These are phyloP conservation scores for Meliscaeva auricollis DNA, from an alignment of 2,888 invertebrate genomes.

Conservation along the genomic window DNA sequence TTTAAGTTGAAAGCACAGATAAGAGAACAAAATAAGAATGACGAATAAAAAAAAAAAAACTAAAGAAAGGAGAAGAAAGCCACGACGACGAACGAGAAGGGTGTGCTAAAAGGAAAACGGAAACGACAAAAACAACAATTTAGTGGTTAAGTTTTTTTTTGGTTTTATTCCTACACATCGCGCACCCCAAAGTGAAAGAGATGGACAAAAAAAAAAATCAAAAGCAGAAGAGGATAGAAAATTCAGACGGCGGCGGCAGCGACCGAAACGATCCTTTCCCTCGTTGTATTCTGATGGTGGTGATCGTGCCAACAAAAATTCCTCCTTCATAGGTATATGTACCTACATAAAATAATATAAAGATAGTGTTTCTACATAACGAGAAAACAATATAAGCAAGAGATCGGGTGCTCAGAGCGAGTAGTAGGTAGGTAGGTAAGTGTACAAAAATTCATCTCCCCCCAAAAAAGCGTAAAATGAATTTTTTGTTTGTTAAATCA, in stretches of 20 bases:
- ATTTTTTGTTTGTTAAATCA: constrained; percentile 64
- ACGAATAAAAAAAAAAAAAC: constrained; percentile 25
- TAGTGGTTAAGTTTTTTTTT: constrained; percentile 44
- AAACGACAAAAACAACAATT: constrained; percentile 74
- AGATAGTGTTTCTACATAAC: constrained; percentile 43
- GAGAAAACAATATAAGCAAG: constrained; percentile 28
- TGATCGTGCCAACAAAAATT: constrained; percentile 68
- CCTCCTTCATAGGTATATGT: constrained; percentile 37
- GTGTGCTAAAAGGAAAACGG: constrained; percentile 70
- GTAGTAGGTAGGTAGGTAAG: constrained; percentile 24
- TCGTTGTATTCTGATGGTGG: constrained; percentile 60
- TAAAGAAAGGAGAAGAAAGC: constrained; percentile 41
- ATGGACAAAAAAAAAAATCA: constrained; percentile 46
- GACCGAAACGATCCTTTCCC: constrained; percentile 66
- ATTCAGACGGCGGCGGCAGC: constrained; percentile 41
- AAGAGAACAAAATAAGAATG: constrained; percentile 38
- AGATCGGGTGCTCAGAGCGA: constrained; percentile 13
- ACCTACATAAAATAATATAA: constrained; percentile 12
- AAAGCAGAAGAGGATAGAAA: constrained; percentile 65
- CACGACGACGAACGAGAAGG: constrained; percentile 43
- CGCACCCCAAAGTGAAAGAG: constrained; percentile 71
- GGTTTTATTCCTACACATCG: constrained; percentile 46
- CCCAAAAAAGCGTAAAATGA: constrained; percentile 69
- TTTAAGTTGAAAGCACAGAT: constrained; percentile 58
- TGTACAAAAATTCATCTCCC: constrained; percentile 7